Conservation (phyloP, 2,888 invertebrate genomes). For the Napeogenes sylphis region DNA sequence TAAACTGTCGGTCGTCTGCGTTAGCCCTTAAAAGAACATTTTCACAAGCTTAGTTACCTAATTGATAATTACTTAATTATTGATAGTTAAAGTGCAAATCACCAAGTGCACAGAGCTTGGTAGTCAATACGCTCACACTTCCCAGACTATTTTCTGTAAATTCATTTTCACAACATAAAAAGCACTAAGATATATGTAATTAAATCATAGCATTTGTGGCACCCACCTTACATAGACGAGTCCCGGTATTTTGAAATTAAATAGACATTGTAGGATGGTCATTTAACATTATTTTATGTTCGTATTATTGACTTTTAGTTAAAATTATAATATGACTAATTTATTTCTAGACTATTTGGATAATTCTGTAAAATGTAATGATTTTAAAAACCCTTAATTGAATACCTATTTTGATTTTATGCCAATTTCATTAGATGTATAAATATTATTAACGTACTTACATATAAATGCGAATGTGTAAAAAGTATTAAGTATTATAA, state of each 20-base stretch:
- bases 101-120: slow-evolving; percentile 72
- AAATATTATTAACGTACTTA: neutral
- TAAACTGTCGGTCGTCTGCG: slow-evolving; percentile 19
- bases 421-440: neutral
- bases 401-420: neutral
- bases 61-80: neutral
- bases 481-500: slow-evolving; percentile 7
- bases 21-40: slow-evolving; percentile 38
- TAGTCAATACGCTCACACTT: slow-evolving; percentile 75
- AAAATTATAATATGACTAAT: neutral
- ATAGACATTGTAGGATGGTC: slow-evolving; percentile 5
- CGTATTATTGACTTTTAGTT: neutral
- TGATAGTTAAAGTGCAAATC: slow-evolving; percentile 63
- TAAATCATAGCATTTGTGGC: slow-evolving; percentile 56
- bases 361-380: neutral
- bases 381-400: slow-evolving; percentile 1
- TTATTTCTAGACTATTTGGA: slow-evolving; percentile 5
- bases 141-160: slow-evolving; percentile 68
- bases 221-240: slow-evolving; percentile 56
- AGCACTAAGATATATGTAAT: slow-evolving; percentile 59
- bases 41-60: slow-evolving; percentile 54
- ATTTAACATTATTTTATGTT: neutral
- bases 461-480: slow-evolving; percentile 10
- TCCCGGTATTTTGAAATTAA: slow-evolving; percentile 3
- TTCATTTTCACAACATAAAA: slow-evolving; percentile 62